Evolutionary conservation across 2,113 vertebrate genomes (phyloP).

Genomic region (Bungarus multicinctus): DNA sequence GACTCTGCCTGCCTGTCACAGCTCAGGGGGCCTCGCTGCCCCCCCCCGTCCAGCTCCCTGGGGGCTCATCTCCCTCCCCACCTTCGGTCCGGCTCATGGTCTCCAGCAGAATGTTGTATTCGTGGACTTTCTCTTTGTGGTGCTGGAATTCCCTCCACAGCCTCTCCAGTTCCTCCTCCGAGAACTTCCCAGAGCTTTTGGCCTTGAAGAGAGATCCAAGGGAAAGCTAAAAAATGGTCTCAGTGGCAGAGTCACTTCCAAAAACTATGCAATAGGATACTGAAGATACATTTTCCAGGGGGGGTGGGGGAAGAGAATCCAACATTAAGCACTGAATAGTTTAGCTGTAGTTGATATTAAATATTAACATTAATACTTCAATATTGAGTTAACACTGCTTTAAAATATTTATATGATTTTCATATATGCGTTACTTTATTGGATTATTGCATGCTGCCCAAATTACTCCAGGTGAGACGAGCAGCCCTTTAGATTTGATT

Average conservation of each 20-base stretch:
- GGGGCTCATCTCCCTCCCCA: slow-evolving; percentile 41
- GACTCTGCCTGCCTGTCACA: not conserved
- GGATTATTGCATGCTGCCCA: no score
- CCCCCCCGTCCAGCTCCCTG: not conserved
- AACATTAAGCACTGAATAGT: not conserved
- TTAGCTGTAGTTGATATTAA: not conserved
- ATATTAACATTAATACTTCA: not conserved
- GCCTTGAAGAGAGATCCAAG: slow-evolving; percentile 71
- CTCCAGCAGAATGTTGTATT: slow-evolving; percentile 90
- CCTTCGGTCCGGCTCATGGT: slow-evolving; percentile 88
- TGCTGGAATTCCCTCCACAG: slow-evolving; percentile 90
- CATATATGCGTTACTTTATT: no score
- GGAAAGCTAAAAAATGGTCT: no score
- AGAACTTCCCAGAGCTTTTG: slow-evolving; percentile 90
- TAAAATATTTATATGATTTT: no score
- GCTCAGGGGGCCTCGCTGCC: not conserved
- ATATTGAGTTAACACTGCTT: not conserved
- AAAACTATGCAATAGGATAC: not conserved
- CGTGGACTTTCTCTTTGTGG: slow-evolving; percentile 87
- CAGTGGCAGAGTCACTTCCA: no score
- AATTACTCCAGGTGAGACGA: no score
- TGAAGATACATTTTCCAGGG: not conserved
- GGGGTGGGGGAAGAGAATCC: no score
- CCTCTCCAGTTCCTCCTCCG: slow-evolving; percentile 82
- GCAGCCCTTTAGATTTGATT: no score